Evolutionary conservation across 2,888 invertebrate species (phyloP).

Genomic region (Pandemis corylana): DNA sequence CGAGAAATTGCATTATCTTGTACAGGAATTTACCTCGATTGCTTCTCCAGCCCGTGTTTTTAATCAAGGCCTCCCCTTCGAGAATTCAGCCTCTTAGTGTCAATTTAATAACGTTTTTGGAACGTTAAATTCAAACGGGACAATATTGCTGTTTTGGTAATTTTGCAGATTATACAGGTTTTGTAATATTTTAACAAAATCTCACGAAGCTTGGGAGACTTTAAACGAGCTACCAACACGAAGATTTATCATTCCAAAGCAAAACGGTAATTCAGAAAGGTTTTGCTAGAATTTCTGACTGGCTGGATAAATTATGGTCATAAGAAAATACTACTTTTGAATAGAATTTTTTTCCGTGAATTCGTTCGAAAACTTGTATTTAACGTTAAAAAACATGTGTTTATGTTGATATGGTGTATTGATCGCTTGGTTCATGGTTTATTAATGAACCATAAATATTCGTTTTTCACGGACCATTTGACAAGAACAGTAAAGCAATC

Average conservation of each 20-base stretch:
- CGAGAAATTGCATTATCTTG: slow-evolving; percentile 66
- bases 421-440: slow-evolving; percentile 16
- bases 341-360: no score
- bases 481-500: slow-evolving; percentile 50
- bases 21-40: slow-evolving; percentile 67
- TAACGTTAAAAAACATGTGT: background rate
- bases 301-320: background rate
- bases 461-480: slow-evolving; percentile 58
- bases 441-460: slow-evolving; percentile 47
- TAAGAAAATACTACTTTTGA: background rate
- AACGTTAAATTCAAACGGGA: slow-evolving; percentile 30
- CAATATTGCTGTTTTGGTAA: slow-evolving; percentile 25
- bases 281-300: background rate
- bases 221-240: background rate
- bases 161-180: background rate
- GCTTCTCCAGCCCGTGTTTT: slow-evolving; percentile 56
- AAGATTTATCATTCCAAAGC: background rate
- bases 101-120: slow-evolving; percentile 63
- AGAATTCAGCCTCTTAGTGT: slow-evolving; percentile 60
- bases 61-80: slow-evolving; percentile 64
- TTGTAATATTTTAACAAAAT: background rate
- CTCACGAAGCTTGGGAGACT: background rate
- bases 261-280: background rate
- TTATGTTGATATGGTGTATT: background rate
- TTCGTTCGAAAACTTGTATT: background rate